Evolutionary conservation across 2,113 vertebrate genomes (phyloP).

Genomic region (Coptodon rendalli): DNA sequence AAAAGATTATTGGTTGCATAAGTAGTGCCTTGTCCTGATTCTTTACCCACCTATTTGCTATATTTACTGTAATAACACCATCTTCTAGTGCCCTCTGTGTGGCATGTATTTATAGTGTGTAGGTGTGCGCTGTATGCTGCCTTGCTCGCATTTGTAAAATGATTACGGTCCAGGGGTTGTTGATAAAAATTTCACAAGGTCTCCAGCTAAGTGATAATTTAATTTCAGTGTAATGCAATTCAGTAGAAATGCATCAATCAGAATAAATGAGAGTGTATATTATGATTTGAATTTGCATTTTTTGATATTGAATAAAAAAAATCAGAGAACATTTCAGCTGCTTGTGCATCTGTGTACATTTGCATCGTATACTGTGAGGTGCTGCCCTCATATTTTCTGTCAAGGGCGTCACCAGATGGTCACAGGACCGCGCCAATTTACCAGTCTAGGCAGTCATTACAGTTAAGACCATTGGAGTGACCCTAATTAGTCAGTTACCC

Average conservation of each 20-base stretch:
- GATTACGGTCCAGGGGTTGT: background rate
- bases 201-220: background rate
- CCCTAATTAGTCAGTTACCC: constrained; percentile 52
- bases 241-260: background rate
- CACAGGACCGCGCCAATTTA: background rate
- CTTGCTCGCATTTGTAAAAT: background rate
- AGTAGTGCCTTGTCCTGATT: background rate
- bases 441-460: constrained; percentile 1
- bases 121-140: background rate
- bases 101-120: background rate
- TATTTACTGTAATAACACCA: background rate
- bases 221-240: background rate
- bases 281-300: background rate
- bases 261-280: background rate
- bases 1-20: background rate
- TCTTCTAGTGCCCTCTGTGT: background rate
- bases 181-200: background rate
- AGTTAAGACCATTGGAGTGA: constrained; percentile 36
- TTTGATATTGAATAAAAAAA: background rate
- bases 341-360: background rate
- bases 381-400: background rate
- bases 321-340: background rate
- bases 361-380: background rate
- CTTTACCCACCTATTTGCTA: background rate
- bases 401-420: constrained; percentile 53